These are phyloP conservation scores for Drosophila azteca DNA, from an alignment of 1,140 invertebrate species.

Conservation along the genomic window DNA sequence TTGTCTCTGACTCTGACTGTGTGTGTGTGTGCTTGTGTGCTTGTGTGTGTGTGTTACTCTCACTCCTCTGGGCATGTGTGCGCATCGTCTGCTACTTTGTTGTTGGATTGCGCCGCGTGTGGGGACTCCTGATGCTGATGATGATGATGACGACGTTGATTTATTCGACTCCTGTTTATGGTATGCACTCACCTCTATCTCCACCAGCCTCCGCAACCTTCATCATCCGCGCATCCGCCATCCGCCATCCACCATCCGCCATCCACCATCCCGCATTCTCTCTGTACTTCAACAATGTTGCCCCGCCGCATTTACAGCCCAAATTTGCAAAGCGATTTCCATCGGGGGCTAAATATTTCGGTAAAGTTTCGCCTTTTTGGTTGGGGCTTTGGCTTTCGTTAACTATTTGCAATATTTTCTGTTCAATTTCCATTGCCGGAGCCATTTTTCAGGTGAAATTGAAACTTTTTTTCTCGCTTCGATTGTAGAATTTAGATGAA, in stretches of 20 bases:
- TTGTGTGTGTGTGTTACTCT: conserved; percentile 21
- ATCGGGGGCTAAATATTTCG: conserved; percentile 19
- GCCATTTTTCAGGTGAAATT: background rate
- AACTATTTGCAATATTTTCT: conserved; percentile 26
- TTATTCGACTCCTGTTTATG: conserved; percentile 73
- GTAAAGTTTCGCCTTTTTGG: conserved; percentile 18
- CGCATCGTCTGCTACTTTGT: conserved; percentile 37
- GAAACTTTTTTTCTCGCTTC: background rate
- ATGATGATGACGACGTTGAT: conserved; percentile 67
- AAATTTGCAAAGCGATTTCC: conserved; percentile 33
- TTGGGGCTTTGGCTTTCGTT: conserved; percentile 20
- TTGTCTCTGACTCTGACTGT: conserved; percentile 19
- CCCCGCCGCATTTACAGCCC: conserved; percentile 45
- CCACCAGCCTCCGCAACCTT: background rate
- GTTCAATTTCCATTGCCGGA: conserved; percentile 18
- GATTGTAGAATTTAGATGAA: no score
- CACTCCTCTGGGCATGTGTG: conserved; percentile 20
- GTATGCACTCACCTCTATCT: conserved; percentile 60
- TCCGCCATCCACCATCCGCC: no score
- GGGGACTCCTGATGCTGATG: conserved; percentile 41
- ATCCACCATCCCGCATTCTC: background rate
- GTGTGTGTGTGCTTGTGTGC: background rate
- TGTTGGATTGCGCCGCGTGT: conserved; percentile 50
- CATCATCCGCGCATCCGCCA: no score
- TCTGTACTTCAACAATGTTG: conserved; percentile 46